These are phyloP conservation scores for Mercenaria mercenaria DNA, from an alignment of 1,140 invertebrate species.

Conservation along the genomic window DNA sequence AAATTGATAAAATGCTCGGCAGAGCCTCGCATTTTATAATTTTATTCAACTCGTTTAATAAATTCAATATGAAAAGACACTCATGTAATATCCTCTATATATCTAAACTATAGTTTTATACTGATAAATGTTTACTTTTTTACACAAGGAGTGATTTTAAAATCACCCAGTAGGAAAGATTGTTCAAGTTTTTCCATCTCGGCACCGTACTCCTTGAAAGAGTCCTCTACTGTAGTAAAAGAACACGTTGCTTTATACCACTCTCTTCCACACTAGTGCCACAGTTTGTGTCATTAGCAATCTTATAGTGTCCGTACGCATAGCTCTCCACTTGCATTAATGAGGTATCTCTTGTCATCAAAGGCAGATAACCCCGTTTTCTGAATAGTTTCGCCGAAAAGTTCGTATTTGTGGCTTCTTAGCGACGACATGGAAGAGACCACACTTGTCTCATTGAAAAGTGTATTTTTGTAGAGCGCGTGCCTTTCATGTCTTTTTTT, in stretches of 20 bases:
- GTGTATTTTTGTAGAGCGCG: slow-evolving; percentile 27
- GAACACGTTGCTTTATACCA: neutral
- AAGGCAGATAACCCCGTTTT: slow-evolving; percentile 35
- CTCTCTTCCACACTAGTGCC: neutral
- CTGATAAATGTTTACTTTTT: neutral
- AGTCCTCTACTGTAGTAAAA: neutral
- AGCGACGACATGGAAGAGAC: slow-evolving; percentile 37
- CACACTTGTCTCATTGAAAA: slow-evolving; percentile 32
- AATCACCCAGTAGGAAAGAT: neutral
- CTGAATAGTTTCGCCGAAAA: slow-evolving; percentile 12
- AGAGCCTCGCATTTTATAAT: too few species aligned
- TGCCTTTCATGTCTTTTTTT: too few species aligned
- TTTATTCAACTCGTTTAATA: too few species aligned
- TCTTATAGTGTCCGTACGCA: slow-evolving; percentile 42
- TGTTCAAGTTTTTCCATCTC: neutral
- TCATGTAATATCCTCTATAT: too few species aligned
- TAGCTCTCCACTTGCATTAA: slow-evolving; percentile 13
- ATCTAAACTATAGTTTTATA: too few species aligned
- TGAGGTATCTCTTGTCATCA: slow-evolving; percentile 40
- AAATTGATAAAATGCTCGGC: too few species aligned
- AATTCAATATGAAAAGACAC: too few species aligned
- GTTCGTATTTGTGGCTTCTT: slow-evolving; percentile 40
- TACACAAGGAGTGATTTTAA: slow-evolving; percentile 35
- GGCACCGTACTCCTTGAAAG: neutral
- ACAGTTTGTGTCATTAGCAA: neutral